A percentile compares a stretch with the other conserved stretches of the same genome.
These are phyloP conservation scores for Bungarus multicinctus DNA, from an alignment of 2,113 vertebrate genomes.

Conservation along the genomic window DNA sequence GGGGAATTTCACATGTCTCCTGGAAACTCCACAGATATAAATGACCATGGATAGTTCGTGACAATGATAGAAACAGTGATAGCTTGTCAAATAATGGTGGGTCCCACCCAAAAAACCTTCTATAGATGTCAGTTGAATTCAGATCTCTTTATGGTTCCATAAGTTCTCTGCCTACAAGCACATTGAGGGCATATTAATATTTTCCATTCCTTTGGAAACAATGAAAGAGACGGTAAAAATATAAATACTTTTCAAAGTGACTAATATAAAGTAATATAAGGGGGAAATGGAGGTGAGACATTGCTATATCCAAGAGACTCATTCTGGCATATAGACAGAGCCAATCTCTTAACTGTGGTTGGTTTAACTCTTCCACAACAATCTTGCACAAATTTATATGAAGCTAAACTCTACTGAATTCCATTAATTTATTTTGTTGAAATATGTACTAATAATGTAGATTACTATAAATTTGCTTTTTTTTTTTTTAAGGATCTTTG, in stretches of 20 bases:
- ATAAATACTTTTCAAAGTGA: neutral
- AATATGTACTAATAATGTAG: neutral
- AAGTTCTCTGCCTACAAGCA: neutral
- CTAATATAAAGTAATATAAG: neutral
- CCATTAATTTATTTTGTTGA: neutral
- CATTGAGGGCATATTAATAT: neutral
- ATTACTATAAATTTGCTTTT: neutral
- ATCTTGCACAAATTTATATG: neutral
- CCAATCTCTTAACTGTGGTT: neutral
- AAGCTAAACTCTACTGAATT: neutral
- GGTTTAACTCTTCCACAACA: neutral
- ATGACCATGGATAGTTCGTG: neutral
- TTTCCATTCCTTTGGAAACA: neutral
- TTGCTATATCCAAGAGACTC: neutral
- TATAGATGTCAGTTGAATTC: neutral
- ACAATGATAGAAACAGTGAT: neutral
- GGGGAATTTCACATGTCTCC: neutral
- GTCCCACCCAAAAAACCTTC: neutral
- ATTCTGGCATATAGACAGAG: neutral
- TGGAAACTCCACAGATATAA: neutral
- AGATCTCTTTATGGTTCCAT: neutral
- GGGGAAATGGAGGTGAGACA: neutral
- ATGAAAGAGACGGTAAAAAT: neutral
- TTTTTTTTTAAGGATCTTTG: neutral
- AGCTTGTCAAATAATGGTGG: neutral